Conservation (phyloP, 2,113 vertebrate species). For the Salvator merianae region DNA sequence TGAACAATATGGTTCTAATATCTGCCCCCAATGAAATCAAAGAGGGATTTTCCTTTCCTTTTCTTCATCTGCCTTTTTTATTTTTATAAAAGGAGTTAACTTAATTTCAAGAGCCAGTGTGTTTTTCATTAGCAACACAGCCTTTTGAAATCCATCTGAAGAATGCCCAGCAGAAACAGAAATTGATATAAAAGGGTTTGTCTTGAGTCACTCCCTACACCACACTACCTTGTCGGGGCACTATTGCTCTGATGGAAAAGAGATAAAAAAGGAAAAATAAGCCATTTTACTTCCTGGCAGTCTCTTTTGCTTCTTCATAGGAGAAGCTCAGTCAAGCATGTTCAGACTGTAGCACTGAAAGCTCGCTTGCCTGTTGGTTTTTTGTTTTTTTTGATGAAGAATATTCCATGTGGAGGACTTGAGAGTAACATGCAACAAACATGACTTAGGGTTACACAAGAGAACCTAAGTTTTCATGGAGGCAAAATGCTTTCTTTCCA, state of each 20-base stretch:
- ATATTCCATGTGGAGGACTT: background rate
- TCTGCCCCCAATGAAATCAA: slow-evolving; percentile 52
- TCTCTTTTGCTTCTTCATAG: background rate
- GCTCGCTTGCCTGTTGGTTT: background rate
- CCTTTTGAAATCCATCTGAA: slow-evolving; percentile 76
- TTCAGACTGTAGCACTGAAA: background rate
- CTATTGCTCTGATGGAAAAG: slow-evolving; percentile 16
- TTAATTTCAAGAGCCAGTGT: slow-evolving; percentile 77
- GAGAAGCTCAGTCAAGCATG: background rate
- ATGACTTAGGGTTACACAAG: background rate
- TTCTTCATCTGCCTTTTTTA: slow-evolving; percentile 34
- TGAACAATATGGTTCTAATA: slow-evolving; percentile 66
- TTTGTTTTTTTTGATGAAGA: background rate
- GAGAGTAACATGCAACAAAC: background rate
- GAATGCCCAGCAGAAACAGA: slow-evolving; percentile 71
- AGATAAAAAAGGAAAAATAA: slow-evolving; percentile 19
- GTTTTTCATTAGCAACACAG: slow-evolving; percentile 80
- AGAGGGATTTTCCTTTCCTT: slow-evolving; percentile 51
- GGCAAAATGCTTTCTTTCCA: background rate
- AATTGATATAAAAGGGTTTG: slow-evolving; percentile 62
- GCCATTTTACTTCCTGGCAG: background rate
- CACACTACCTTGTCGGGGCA: slow-evolving; percentile 28
- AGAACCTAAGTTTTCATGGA: background rate
- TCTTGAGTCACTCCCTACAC: slow-evolving; percentile 40
- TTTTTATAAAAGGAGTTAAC: slow-evolving; percentile 70